These are phyloP conservation scores for Vanacampus margaritifer DNA, from an alignment of 2,113 vertebrate genomes.

Conservation along the genomic window DNA sequence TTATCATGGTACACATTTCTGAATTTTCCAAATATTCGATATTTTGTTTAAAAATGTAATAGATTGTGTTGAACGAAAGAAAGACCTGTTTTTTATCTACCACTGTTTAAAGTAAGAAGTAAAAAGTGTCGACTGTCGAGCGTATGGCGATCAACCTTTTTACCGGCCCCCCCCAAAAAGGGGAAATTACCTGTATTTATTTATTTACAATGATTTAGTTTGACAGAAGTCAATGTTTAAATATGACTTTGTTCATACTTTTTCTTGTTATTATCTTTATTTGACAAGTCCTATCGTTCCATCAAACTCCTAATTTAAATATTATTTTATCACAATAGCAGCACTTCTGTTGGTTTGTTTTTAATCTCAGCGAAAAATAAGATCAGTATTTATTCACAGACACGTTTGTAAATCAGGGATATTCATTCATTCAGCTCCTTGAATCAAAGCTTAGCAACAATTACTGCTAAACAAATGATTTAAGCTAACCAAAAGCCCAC, in stretches of 20 bases:
- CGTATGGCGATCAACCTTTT: too few relatives aligned
- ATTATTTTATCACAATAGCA: not conserved
- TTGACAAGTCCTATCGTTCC: not conserved
- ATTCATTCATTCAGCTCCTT: not conserved
- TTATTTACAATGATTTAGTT: not conserved
- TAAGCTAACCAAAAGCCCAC: conserved; percentile 23
- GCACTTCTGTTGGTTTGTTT: not conserved
- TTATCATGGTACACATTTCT: too few relatives aligned
- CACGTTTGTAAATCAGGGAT: conserved; percentile 3
- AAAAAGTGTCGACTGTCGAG: too few relatives aligned
- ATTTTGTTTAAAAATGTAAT: too few relatives aligned
- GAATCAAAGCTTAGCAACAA: conserved; percentile 9
- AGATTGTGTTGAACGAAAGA: too few relatives aligned
- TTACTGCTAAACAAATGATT: conserved; percentile 17
- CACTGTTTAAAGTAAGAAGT: too few relatives aligned
- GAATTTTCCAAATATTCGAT: too few relatives aligned
- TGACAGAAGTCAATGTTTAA: not conserved
- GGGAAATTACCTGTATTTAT: not conserved
- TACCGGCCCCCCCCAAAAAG: too few relatives aligned
- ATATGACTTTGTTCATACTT: not conserved
- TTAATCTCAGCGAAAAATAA: not conserved
- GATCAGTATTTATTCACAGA: not conserved
- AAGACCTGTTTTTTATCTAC: too few relatives aligned
- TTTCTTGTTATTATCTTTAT: not conserved
- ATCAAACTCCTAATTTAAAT: not conserved